Evolutionary conservation across 2,797 vertebrate species (phyloP).

Genomic region (Vultur gryphus): DNA sequence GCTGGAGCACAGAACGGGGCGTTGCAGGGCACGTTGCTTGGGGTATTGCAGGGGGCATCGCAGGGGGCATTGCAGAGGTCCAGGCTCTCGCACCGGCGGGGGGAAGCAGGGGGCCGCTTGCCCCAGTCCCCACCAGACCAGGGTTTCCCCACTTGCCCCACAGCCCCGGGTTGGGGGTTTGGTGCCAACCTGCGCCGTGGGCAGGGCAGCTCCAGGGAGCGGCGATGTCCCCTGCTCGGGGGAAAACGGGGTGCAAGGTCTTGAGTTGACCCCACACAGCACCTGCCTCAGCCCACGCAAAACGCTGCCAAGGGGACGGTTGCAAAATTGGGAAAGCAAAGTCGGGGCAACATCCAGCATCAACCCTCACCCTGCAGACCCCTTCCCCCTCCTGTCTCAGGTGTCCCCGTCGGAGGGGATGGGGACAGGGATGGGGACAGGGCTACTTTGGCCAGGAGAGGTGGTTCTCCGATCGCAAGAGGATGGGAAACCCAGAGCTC

Average conservation of each 20-base stretch:
- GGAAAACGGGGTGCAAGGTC: not conserved
- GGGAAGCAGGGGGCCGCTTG: not conserved
- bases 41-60: not conserved
- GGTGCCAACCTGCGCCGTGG: not conserved
- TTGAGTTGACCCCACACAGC: no score
- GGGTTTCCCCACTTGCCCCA: not conserved
- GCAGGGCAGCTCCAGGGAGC: not conserved
- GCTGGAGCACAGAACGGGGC: accelerated
- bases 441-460: not conserved
- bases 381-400: not conserved
- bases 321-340: not conserved
- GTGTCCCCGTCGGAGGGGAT: not conserved
- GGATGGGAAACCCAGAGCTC: not conserved
- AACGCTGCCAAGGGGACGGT: not conserved
- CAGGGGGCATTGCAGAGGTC: not conserved
- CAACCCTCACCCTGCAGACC: not conserved
- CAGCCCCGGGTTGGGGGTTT: not conserved
- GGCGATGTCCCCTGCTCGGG: not conserved
- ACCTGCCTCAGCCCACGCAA: not conserved
- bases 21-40: accelerated
- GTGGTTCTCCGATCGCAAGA: accelerated
- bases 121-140: not conserved
- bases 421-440: no score
- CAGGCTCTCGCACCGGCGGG: not conserved
- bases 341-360: not conserved